Base-by-base conservation (phyloP, 2,888 invertebrate genomes). In the Agonum fuliginosum region DNA sequence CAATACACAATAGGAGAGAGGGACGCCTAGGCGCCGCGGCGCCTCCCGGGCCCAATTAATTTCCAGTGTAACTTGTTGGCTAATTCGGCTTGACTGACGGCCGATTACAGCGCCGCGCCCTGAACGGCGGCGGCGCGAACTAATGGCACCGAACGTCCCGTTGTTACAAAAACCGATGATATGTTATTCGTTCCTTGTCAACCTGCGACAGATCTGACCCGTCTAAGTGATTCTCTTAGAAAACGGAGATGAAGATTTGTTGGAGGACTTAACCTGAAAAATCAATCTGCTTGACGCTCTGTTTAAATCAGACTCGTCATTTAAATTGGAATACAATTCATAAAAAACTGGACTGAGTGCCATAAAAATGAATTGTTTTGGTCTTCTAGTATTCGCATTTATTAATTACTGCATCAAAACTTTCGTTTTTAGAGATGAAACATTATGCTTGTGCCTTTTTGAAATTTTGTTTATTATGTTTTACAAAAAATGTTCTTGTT, bases 51-150 rank as follows among this genome's bases (percentile, higher is more conserved):
- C 69, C 78, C 79, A 81, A 80, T 81, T 80, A 81, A 79, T 81
- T 80, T 79, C 62, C 78, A 46, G 75, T 62, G 75, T 79, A 80
- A 79, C 76, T 79, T 78, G 79, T 78, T 78, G 79, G 78, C 75
- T 81, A 81, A 80, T 80, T 80, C 79, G 78, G 79, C 78, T 80
- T 81, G 81, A 81, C 79, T 81, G 80, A 81, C 79, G 78, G 78
- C 77, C 80, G 80, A 81, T 81, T 80, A 81, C 78, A 79, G 76
- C 12, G 48, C 58, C 17, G 58, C 14, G 14, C 46, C 14, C 46
- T 14, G 12, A 17, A 17, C 46, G 46, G 19, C 12, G 46, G 14
- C 17, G 17, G 30, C 30, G 67, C n/a, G 12, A 20, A 22, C 37
- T 67, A 67, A 67, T 41, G 67, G 67, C n/a, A n/a, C n/a, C n/a